A percentile compares a stretch with the other conserved stretches of the same genome.
These are phyloP conservation scores for Nyctereutes procyonoides DNA, from an alignment of 2,113 vertebrate genomes.

Conservation along the genomic window DNA sequence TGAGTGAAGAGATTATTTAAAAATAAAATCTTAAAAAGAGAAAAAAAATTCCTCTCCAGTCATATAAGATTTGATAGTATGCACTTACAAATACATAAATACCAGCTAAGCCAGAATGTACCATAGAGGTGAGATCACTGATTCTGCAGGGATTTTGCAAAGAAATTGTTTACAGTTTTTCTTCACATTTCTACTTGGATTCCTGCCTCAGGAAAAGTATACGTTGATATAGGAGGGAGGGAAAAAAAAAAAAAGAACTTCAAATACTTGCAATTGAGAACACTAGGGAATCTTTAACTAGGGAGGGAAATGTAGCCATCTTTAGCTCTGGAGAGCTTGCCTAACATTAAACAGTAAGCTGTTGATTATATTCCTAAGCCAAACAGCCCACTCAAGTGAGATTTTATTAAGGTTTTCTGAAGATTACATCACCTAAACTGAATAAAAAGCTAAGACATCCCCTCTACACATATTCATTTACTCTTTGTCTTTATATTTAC, in stretches of 20 bases:
- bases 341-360: not conserved
- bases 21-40: not conserved
- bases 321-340: not conserved
- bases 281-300: not conserved
- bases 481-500: not conserved
- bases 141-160: not conserved
- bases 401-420: constrained; percentile 2
- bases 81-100: not conserved
- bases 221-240: not conserved
- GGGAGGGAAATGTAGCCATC: not conserved
- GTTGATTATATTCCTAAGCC: not conserved
- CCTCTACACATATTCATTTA: not conserved
- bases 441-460: not conserved
- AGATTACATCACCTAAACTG: not conserved
- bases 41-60: constrained; percentile 78
- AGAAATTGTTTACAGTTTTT: not conserved
- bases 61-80: constrained; percentile 70
- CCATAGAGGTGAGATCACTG: not conserved
- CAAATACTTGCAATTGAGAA: not conserved
- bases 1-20: not conserved
- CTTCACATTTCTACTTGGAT: constrained; percentile 29
- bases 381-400: not conserved
- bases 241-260: not conserved
- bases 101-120: not conserved
- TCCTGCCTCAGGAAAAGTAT: not conserved